phyloP scores from a whole-genome alignment of 92 coral and sea anemone genomes.

The Metridium senile region DNA sequence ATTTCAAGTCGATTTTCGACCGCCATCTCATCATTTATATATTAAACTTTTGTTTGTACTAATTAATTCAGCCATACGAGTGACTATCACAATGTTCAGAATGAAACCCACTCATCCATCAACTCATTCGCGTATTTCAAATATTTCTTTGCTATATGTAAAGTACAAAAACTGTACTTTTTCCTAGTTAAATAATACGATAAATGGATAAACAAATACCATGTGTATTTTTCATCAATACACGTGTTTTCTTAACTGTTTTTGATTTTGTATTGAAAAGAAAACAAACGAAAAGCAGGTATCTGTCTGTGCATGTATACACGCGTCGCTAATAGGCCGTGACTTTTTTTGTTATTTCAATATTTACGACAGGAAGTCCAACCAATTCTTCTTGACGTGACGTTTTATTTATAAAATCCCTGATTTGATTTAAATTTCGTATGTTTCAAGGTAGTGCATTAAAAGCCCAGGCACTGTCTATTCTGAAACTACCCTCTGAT shows the following conservation, averaged over 20 bases:
- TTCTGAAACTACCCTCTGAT: no score
- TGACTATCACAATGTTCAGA: background rate
- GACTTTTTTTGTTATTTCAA: no score
- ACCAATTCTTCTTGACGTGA: no score
- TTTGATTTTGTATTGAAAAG: background rate
- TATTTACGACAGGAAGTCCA: no score
- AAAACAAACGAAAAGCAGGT: constrained; percentile 1
- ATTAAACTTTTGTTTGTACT: background rate
- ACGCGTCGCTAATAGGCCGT: background rate
- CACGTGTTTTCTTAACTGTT: constrained; percentile 13
- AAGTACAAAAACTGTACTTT: background rate
- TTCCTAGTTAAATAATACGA: background rate
- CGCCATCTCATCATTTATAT: background rate
- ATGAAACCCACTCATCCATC: background rate
- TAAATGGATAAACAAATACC: background rate
- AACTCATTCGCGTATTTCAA: background rate
- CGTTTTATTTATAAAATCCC: no score
- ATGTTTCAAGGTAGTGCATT: no score
- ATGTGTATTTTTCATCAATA: background rate
- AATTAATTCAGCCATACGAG: background rate
- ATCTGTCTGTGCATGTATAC: background rate
- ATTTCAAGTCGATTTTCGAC: background rate
- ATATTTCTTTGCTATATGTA: background rate
- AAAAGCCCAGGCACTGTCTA: no score
- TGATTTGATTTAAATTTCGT: no score